A percentile compares a stretch with the other conserved stretches of the same genome.
Evolutionary conservation across 2,888 invertebrate genomes (phyloP).

Genomic region (Hypercompe scribonia): DNA sequence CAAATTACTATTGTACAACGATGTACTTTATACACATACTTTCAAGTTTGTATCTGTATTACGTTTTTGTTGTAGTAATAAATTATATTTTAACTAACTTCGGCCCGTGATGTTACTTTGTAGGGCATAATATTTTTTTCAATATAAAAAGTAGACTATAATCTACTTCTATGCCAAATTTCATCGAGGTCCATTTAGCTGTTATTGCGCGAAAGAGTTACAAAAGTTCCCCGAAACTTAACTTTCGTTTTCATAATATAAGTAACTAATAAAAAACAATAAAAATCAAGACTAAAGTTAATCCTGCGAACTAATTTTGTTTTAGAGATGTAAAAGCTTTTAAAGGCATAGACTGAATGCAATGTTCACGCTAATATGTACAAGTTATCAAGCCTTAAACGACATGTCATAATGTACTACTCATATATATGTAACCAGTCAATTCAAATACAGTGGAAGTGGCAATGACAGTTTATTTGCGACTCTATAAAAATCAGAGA

Average conservation of each 20-base stretch:
- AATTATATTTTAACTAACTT: neutral
- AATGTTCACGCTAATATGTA: neutral
- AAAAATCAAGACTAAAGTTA: too few relatives aligned
- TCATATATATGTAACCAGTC: neutral
- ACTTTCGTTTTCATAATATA: too few relatives aligned
- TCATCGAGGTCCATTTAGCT: too few relatives aligned
- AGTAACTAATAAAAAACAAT: too few relatives aligned
- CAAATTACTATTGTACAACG: too few relatives aligned
- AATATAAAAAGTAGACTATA: too few relatives aligned
- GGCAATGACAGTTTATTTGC: neutral
- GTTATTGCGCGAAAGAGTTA: too few relatives aligned
- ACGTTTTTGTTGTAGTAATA: neutral
- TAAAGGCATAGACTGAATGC: neutral
- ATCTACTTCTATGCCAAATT: too few relatives aligned
- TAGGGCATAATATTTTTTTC: too few relatives aligned
- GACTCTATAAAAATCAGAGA: neutral
- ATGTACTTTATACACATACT: slow-evolving; percentile 4
- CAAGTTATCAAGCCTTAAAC: neutral
- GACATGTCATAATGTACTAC: neutral
- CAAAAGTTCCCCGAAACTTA: too few relatives aligned
- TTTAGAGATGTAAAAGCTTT: neutral
- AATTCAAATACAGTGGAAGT: neutral
- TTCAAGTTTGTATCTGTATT: neutral
- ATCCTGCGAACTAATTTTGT: too few relatives aligned
- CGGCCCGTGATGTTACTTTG: too few relatives aligned